Evolutionary conservation across 2,888 invertebrate genomes (phyloP).

Genomic region (Isoperla grammatica): DNA sequence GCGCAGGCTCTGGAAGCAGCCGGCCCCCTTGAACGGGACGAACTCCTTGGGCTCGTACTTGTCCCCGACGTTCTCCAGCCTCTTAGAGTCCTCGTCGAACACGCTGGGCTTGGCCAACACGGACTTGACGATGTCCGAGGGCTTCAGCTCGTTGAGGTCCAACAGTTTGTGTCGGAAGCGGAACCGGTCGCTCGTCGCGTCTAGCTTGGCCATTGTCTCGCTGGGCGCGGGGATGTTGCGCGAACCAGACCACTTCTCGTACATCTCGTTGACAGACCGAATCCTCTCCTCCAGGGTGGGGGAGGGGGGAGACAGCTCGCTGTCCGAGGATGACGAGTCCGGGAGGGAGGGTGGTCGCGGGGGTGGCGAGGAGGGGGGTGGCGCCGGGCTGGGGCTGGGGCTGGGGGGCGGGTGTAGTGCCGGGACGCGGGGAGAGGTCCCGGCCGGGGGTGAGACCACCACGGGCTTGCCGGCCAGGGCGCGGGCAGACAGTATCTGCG

Average conservation of each 20-base stretch:
- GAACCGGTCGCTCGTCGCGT: conserved; percentile 50
- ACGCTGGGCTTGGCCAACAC: conserved; percentile 88
- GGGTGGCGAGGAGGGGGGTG: conserved; percentile 59
- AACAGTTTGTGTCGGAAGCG: conserved; percentile 67
- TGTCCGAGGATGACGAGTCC: conserved; percentile 66
- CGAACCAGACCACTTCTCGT: conserved; percentile 81
- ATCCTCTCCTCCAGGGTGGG: conserved; percentile 84
- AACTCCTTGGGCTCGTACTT: conserved; percentile 68
- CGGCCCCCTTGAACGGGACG: conserved; percentile 31
- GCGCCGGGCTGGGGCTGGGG: conserved; percentile 42
- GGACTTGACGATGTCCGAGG: conserved; percentile 89
- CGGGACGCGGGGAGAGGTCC: conserved; percentile 41
- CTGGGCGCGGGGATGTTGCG: conserved; percentile 53
- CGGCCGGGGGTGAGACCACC: conserved; percentile 20
- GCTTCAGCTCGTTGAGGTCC: conserved; percentile 76
- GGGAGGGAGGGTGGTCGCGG: conserved; percentile 57
- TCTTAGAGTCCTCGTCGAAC: conserved; percentile 92
- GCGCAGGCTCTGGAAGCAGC: conserved; percentile 25
- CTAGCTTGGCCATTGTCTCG: conserved; percentile 49
- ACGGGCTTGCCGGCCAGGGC: conserved; percentile 29
- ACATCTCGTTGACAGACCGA: conserved; percentile 86
- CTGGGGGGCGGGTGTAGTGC: conserved; percentile 44
- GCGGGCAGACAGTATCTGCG: conserved; percentile 42
- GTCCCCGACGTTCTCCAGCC: conserved; percentile 81
- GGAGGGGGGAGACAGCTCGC: conserved; percentile 59